Conservation (phyloP, 1,140 invertebrate species). For the Cydia fagiglandana region DNA sequence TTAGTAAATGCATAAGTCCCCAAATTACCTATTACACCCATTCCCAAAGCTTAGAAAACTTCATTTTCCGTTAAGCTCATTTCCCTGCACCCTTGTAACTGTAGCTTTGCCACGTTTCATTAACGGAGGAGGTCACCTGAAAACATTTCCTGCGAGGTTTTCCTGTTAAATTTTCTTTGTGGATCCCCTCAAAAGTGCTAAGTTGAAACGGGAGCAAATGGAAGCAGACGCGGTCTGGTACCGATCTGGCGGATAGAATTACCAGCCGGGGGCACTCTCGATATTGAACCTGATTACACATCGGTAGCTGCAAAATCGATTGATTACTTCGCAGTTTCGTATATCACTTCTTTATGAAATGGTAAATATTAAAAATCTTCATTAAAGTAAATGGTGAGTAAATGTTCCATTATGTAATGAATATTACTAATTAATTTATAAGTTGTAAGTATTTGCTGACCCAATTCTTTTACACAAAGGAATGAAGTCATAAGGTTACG, state of each 20-base stretch:
- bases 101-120: conserved; percentile 22
- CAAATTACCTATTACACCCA: not conserved
- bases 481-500: too few relatives aligned
- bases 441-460: too few relatives aligned
- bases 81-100: conserved; percentile 16
- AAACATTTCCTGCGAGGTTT: conserved; percentile 20
- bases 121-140: conserved; percentile 14
- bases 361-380: not conserved
- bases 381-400: too few relatives aligned
- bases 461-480: too few relatives aligned
- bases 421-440: too few relatives aligned
- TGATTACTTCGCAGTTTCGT: not conserved
- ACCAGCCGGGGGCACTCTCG: conserved; percentile 12
- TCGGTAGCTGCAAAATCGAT: not conserved
- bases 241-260: conserved; percentile 24
- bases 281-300: conserved; percentile 24
- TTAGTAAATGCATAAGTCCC: not conserved
- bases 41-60: not conserved
- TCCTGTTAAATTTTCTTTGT: conserved; percentile 20
- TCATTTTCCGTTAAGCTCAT: conserved; percentile 11
- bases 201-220: conserved; percentile 18
- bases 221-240: conserved; percentile 3
- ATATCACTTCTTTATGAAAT: not conserved
- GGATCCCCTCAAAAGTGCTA: conserved; percentile 17
- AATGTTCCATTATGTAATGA: too few relatives aligned